Evolutionary conservation across 2,797 vertebrate genomes (phyloP).

Genomic region (Ptychobarbus kaznakovi): DNA sequence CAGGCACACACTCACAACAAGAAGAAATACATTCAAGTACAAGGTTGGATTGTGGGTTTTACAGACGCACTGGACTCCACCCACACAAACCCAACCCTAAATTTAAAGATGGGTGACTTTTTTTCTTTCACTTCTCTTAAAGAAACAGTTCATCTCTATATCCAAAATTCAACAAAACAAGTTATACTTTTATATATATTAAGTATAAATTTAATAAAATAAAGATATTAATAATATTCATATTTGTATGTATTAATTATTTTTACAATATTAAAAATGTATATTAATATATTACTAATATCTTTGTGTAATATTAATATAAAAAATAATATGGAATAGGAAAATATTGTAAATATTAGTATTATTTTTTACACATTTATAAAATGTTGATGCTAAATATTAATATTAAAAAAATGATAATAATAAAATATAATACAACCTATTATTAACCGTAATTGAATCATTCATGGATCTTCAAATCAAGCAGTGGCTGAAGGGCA

Average conservation of each 20-base stretch:
- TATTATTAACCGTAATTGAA: not conserved
- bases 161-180: not conserved
- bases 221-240: not conserved
- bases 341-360: no score
- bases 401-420: not conserved
- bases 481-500: not conserved
- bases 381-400: not conserved
- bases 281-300: not conserved
- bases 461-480: not conserved
- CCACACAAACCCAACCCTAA: not conserved
- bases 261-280: no score
- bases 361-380: not conserved
- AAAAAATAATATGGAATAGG: not conserved
- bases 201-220: not conserved
- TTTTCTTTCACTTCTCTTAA: not conserved
- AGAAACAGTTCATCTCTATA: not conserved
- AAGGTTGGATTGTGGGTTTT: not conserved
- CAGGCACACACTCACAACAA: not conserved
- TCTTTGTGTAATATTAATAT: not conserved
- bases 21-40: not conserved
- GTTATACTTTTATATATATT: no score
- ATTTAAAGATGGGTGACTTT: not conserved
- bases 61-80: not conserved
- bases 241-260: no score
- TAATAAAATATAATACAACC: not conserved